Conservation (phyloP, 1,140 invertebrate species). For the Drosophila sproati region DNA sequence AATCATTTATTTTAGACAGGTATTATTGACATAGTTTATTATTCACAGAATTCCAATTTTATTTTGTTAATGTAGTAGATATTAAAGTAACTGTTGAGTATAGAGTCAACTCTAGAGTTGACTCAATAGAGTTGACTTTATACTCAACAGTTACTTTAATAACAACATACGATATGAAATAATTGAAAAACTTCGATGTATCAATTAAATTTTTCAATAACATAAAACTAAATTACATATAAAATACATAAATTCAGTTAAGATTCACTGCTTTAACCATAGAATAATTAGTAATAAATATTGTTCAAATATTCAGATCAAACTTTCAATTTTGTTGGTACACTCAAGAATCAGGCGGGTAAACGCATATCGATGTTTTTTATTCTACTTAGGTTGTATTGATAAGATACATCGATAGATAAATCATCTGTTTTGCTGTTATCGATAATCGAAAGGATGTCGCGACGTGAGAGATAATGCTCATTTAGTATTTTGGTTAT, state of each 20-base stretch:
- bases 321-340: neutral
- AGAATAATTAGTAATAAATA: too few relatives aligned
- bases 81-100: too few relatives aligned
- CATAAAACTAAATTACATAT: too few relatives aligned
- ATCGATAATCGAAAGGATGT: slow-evolving; percentile 20
- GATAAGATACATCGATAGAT: neutral
- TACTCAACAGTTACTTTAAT: neutral
- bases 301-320: too few relatives aligned
- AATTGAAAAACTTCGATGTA: neutral
- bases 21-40: too few relatives aligned
- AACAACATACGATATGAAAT: neutral
- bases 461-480: slow-evolving; percentile 7
- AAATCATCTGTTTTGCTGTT: slow-evolving; percentile 15
- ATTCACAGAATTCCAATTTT: too few relatives aligned
- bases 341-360: neutral
- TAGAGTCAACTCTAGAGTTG: too few relatives aligned
- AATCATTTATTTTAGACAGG: neutral
- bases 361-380: too few relatives aligned
- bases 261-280: too few relatives aligned
- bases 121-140: neutral
- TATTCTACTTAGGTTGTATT: neutral
- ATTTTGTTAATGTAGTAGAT: too few relatives aligned
- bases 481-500: slow-evolving; percentile 12
- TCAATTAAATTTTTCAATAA: neutral
- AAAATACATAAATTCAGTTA: too few relatives aligned